phyloP scores from a whole-genome alignment of 1,140 invertebrate species.

The Heliconius hermathena region DNA sequence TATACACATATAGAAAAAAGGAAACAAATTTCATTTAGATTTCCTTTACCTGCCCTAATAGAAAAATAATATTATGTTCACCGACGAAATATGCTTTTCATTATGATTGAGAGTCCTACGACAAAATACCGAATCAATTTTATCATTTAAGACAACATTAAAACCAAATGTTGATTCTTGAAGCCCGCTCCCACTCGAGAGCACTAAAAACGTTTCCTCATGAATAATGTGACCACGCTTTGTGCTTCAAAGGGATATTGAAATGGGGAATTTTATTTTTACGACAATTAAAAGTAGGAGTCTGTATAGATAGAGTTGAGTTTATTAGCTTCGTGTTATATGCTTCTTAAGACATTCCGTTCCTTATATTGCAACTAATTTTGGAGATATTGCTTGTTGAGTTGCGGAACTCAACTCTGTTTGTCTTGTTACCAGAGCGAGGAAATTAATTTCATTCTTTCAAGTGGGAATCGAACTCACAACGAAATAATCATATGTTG shows the following conservation, averaged over 20 bases:
- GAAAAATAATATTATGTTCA: too few species aligned
- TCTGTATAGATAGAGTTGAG: background rate
- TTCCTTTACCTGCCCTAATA: too few species aligned
- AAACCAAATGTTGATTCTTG: conserved; percentile 21
- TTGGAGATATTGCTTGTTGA: too few species aligned
- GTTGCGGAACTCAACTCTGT: too few species aligned
- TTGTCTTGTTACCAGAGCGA: too few species aligned
- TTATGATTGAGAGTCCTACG: background rate
- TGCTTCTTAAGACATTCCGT: too few species aligned
- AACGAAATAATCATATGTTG: too few species aligned
- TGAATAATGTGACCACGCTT: conserved; percentile 25
- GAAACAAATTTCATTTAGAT: too few species aligned
- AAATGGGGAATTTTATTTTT: background rate
- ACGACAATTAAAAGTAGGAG: background rate
- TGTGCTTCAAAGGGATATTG: conserved; percentile 12
- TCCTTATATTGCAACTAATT: too few species aligned
- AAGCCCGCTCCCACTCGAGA: conserved; percentile 3
- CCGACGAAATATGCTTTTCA: background rate
- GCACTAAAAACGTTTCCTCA: conserved; percentile 27
- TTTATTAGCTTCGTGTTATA: too few species aligned
- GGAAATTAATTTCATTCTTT: too few species aligned
- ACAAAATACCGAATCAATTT: conserved; percentile 8
- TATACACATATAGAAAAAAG: background rate
- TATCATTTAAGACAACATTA: conserved; percentile 21
- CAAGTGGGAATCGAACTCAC: too few species aligned